Percentiles rank a stretch among this genome's conserved stretches.
These are phyloP conservation scores for Heteromurus nitidus DNA, from an alignment of 2,888 invertebrate species.

Conservation along the genomic window DNA sequence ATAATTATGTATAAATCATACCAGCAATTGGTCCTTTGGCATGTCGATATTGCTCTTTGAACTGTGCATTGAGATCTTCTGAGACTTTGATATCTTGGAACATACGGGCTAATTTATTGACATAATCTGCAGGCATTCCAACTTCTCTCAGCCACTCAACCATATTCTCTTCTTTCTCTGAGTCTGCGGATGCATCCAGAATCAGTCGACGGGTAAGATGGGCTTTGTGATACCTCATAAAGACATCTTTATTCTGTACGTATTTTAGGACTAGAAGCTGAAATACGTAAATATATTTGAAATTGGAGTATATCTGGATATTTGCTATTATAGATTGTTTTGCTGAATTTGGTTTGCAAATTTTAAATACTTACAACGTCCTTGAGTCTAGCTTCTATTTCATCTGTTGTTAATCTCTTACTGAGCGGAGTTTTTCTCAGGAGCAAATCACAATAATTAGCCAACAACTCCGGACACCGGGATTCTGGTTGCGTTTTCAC, in stretches of 20 bases:
- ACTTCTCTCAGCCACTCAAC: slow-evolving; percentile 92
- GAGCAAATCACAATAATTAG: slow-evolving; percentile 99
- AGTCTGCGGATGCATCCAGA: slow-evolving; percentile 98
- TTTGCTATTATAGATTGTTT: too few species aligned
- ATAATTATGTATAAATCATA: slow-evolving; percentile 71
- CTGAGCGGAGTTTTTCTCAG: slow-evolving; percentile 96
- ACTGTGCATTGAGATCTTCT: slow-evolving; percentile 96
- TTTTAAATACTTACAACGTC: slow-evolving; percentile 47
- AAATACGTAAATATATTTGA: slow-evolving; percentile 64
- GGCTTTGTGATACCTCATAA: slow-evolving; percentile 99
- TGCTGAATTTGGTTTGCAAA: too few species aligned
- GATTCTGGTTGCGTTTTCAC: slow-evolving; percentile 86
- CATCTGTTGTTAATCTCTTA: slow-evolving; percentile 96
- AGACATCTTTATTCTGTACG: slow-evolving; percentile 99
- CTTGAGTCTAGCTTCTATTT: slow-evolving; percentile 91
- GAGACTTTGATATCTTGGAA: slow-evolving; percentile 98
- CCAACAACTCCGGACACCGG: slow-evolving; percentile 98
- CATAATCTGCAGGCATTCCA: slow-evolving; percentile 99
- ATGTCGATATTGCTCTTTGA: slow-evolving; percentile 84
- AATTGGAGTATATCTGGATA: too few species aligned
- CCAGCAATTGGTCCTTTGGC: slow-evolving; percentile 81
- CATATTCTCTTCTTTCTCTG: slow-evolving; percentile 99
- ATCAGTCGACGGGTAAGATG: slow-evolving; percentile 97
- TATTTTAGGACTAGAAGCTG: slow-evolving; percentile 91
- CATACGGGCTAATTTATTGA: slow-evolving; percentile 98